phyloP scores from a whole-genome alignment of 1,140 invertebrate species.

The Solen grandis region DNA sequence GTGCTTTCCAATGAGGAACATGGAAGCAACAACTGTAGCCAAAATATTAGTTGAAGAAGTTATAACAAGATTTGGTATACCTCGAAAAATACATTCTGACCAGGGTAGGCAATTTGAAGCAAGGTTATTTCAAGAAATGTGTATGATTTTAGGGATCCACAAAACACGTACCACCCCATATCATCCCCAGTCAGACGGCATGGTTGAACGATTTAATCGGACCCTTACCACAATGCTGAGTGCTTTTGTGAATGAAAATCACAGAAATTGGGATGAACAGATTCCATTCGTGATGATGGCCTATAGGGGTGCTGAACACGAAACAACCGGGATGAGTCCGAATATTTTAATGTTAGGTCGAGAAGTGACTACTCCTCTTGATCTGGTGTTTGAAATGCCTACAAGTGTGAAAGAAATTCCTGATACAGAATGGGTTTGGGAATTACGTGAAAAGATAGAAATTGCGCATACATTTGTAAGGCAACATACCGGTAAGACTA shows the following conservation, averaged over 20 bases:
- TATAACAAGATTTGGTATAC: conserved; percentile 76
- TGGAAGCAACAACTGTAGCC: conserved; percentile 77
- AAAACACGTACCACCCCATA: conserved; percentile 48
- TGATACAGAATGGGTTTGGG: conserved; percentile 10
- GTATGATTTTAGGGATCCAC: conserved; percentile 48
- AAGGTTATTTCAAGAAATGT: conserved; percentile 47
- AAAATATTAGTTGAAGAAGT: conserved; percentile 73
- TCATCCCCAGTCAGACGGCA: too few relatives aligned
- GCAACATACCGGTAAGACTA: not conserved
- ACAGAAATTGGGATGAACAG: too few relatives aligned
- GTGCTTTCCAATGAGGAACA: too few relatives aligned
- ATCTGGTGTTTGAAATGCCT: conserved; percentile 40
- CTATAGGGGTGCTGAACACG: conserved; percentile 59
- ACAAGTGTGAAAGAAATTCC: conserved; percentile 7
- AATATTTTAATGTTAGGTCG: conserved; percentile 59
- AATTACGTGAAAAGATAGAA: conserved; percentile 20
- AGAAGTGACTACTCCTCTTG: conserved; percentile 55
- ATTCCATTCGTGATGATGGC: conserved; percentile 58
- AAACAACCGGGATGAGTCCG: conserved; percentile 59
- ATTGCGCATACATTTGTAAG: conserved; percentile 19
- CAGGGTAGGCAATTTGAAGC: conserved; percentile 68
- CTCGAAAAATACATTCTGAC: conserved; percentile 74
- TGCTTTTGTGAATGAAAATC: conserved; percentile 60
- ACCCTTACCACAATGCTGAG: conserved; percentile 61
- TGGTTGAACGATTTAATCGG: conserved; percentile 67